These are phyloP conservation scores for Gila robusta DNA, from an alignment of 2,797 vertebrate species.

Conservation along the genomic window DNA sequence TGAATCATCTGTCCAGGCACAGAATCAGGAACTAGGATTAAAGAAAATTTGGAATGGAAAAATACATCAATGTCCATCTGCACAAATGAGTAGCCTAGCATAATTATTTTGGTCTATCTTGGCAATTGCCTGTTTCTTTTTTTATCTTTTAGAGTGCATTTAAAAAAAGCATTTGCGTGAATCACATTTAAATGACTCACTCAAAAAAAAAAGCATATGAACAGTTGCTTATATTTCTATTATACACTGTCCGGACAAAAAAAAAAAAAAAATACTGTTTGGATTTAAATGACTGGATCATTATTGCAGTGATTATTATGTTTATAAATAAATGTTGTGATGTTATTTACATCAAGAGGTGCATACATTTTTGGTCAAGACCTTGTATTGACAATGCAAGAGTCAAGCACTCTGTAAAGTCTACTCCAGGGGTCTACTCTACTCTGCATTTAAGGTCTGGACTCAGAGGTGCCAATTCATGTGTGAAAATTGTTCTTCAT, in stretches of 20 bases:
- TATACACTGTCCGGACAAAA: not conserved
- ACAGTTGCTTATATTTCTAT: not conserved
- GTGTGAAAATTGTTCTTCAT: not conserved
- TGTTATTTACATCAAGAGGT: not conserved
- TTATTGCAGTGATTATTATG: too few species aligned
- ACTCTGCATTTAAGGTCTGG: not conserved
- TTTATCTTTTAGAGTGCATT: conserved; percentile 27
- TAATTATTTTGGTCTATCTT: conserved; percentile 23
- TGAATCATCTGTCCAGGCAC: conserved; percentile 85
- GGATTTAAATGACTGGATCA: too few species aligned
- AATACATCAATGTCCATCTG: conserved; percentile 53
- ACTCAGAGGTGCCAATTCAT: not conserved
- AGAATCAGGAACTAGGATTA: conserved; percentile 87
- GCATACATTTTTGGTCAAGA: not conserved
- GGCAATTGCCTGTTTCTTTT: not conserved
- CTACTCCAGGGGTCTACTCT: too few species aligned
- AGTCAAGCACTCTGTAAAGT: not conserved
- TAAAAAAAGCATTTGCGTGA: conserved; percentile 4
- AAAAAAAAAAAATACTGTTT: too few species aligned
- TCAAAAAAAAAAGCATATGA: too few species aligned
- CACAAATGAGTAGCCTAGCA: conserved; percentile 3
- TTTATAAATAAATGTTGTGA: not conserved
- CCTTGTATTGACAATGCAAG: not conserved
- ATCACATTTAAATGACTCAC: conserved; percentile 18
- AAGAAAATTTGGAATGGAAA: conserved; percentile 75